Conservation (phyloP, 2,888 invertebrate genomes). For the Sesia apiformis region DNA sequence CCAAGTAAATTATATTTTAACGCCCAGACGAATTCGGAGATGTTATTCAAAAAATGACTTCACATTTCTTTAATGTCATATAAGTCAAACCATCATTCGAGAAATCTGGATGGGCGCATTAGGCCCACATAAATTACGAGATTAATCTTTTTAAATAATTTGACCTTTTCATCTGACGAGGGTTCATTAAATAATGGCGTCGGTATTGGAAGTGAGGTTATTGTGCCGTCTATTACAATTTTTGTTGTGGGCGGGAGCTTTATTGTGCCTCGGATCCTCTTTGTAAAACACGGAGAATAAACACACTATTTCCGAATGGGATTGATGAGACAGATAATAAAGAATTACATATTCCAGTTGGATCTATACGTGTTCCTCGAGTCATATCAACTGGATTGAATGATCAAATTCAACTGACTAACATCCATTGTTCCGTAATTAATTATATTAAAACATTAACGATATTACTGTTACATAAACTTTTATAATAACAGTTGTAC, state of each 20-base stretch:
- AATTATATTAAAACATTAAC: no score
- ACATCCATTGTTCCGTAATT: no score
- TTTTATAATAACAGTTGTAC: no score
- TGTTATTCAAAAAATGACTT: slow-evolving; percentile 23
- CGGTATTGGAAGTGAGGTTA: slow-evolving; percentile 64
- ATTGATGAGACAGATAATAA: slow-evolving; percentile 15
- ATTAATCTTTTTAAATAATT: slow-evolving; percentile 74
- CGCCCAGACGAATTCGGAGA: no score
- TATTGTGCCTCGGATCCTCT: slow-evolving; percentile 3
- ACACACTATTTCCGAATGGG: slow-evolving; percentile 6
- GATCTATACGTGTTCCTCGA: no score
- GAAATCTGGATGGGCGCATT: slow-evolving; percentile 57
- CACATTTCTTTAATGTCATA: slow-evolving; percentile 47
- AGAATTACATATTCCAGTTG: not conserved
- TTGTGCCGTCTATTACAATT: slow-evolving; percentile 70
- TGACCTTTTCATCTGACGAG: slow-evolving; percentile 74
- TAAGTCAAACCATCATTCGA: slow-evolving; percentile 46
- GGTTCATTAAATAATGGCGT: slow-evolving; percentile 72
- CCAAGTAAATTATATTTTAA: not conserved
- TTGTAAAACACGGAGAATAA: slow-evolving; percentile 8
- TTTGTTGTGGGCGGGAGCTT: slow-evolving; percentile 50
- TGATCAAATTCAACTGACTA: no score
- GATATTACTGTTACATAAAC: no score
- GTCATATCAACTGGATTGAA: no score
- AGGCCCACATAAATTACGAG: slow-evolving; percentile 67